Percentiles rank a stretch among this genome's conserved stretches.
Evolutionary conservation across 2,113 vertebrate genomes (phyloP).

Genomic region (Tenebrosternarchus preto): DNA sequence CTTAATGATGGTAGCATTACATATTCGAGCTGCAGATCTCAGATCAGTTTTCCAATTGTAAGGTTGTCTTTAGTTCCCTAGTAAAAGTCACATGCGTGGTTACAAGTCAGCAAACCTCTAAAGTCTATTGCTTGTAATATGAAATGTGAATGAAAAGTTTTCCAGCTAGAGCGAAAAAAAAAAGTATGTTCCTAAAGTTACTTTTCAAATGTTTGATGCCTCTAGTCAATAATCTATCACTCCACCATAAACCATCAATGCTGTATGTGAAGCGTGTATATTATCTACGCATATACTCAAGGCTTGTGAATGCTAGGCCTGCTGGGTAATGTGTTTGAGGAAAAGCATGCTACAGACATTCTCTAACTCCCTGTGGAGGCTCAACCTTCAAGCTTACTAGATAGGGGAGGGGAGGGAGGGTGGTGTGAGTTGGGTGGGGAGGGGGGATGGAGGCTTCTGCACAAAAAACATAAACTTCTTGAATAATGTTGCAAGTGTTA

Average conservation of each 20-base stretch:
- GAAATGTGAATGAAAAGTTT: neutral
- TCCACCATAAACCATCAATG: constrained; percentile 40
- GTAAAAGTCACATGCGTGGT: neutral
- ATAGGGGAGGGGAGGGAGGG: neutral
- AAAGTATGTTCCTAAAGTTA: constrained; percentile 16
- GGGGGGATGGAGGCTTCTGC: neutral
- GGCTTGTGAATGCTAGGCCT: neutral
- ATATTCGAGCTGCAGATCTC: neutral
- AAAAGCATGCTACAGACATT: constrained; percentile 9
- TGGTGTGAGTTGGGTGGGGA: too few species aligned
- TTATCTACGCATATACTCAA: constrained; percentile 9
- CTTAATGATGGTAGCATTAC: constrained; percentile 16
- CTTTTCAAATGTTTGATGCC: constrained; percentile 33
- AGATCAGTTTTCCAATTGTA: neutral
- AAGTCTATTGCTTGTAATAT: neutral
- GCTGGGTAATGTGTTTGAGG: constrained; percentile 24
- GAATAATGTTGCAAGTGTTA: neutral
- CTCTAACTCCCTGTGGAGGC: constrained; percentile 21
- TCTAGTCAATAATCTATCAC: constrained; percentile 30
- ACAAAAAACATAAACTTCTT: neutral
- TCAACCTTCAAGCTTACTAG: constrained; percentile 9
- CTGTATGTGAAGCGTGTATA: constrained; percentile 28
- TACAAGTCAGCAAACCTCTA: neutral
- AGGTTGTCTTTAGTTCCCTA: neutral
- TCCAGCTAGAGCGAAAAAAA: neutral